These are phyloP conservation scores for Laothoe populi DNA, from an alignment of 2,888 invertebrate genomes.

Conservation along the genomic window DNA sequence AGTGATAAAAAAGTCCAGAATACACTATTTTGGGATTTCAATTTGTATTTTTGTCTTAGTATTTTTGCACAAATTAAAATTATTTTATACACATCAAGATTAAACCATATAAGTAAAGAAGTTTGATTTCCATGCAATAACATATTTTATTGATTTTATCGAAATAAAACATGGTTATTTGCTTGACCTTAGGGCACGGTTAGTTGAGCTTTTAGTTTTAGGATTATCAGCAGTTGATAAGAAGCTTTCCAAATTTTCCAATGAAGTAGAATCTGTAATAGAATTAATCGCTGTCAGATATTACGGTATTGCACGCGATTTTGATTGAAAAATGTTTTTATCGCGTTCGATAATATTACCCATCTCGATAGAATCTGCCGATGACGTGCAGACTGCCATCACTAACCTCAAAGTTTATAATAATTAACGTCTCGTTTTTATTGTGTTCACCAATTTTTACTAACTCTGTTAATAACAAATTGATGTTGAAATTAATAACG, in stretches of 20 bases:
- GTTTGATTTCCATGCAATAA: too few species aligned
- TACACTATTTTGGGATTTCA: too few species aligned
- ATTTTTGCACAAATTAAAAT: too few species aligned
- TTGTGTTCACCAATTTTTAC: background rate
- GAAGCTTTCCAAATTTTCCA: background rate
- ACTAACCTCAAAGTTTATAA: background rate
- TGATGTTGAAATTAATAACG: too few species aligned
- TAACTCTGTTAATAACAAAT: background rate
- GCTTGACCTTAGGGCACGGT: background rate
- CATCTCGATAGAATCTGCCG: conserved; percentile 24
- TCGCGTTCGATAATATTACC: conserved; percentile 19
- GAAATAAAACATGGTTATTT: conserved; percentile 16
- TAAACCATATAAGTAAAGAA: too few species aligned
- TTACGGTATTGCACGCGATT: background rate
- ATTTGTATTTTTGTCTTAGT: too few species aligned
- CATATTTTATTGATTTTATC: too few species aligned
- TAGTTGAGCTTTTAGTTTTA: conserved; percentile 2
- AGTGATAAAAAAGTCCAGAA: background rate
- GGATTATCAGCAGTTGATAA: background rate
- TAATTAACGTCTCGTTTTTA: background rate
- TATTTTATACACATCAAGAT: too few species aligned
- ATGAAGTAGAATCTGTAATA: background rate
- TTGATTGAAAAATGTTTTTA: background rate
- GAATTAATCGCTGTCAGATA: background rate
- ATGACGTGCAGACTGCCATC: background rate